A percentile compares a stretch with the other conserved stretches of the same genome.
Evolutionary conservation across 1,140 invertebrate genomes (phyloP).

Genomic region (Berghia stephanieae): DNA sequence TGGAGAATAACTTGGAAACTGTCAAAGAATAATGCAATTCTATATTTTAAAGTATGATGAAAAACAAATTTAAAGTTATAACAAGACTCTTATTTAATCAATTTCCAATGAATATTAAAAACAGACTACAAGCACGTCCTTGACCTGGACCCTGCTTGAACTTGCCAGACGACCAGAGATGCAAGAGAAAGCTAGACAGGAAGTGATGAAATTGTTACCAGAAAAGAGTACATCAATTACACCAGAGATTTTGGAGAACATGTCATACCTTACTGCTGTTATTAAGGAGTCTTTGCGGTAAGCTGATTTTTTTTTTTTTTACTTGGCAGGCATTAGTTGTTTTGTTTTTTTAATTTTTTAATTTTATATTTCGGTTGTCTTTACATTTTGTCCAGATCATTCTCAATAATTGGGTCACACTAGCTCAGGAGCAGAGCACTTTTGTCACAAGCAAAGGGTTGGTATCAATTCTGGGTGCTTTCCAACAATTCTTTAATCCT

Average conservation of each 20-base stretch:
- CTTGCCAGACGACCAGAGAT: constrained; percentile 46
- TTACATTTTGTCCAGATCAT: not conserved
- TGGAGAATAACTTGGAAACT: not conserved
- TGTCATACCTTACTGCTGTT: constrained; percentile 48
- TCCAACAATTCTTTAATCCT: not conserved
- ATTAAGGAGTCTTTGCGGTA: constrained; percentile 48
- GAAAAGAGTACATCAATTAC: constrained; percentile 25
- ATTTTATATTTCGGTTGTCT: not conserved
- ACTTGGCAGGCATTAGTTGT: not conserved
- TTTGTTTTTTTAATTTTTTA: not conserved
- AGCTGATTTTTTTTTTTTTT: not conserved
- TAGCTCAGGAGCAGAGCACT: not conserved
- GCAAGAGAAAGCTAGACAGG: constrained; percentile 45
- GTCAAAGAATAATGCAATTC: not conserved
- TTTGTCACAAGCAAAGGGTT: no score
- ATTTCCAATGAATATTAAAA: constrained; percentile 13
- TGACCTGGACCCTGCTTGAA: constrained; percentile 49
- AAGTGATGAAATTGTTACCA: constrained; percentile 39
- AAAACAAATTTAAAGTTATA: not conserved
- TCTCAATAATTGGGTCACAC: not conserved
- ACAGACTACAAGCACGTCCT: constrained; percentile 45
- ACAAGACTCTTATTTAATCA: not conserved
- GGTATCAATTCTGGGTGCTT: not conserved
- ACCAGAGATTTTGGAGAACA: constrained; percentile 36
- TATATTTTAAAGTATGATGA: not conserved